Evolutionary conservation across 2,797 vertebrate species (phyloP).

Genomic region (Sebastes kiyomatsui): DNA sequence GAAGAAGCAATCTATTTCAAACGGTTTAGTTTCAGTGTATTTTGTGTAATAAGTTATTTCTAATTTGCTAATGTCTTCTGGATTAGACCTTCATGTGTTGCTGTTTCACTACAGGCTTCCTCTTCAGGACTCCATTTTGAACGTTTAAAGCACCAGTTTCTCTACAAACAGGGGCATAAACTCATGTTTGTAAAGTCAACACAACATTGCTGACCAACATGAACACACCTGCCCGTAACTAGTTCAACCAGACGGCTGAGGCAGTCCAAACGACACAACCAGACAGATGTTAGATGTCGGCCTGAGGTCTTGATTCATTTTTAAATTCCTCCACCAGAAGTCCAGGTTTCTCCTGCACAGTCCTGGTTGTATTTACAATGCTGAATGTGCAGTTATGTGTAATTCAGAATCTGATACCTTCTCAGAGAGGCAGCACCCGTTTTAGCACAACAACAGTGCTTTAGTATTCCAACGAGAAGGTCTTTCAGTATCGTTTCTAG

Average conservation of each 20-base stretch:
- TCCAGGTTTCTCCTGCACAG: background rate
- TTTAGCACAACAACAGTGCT: constrained; percentile 22
- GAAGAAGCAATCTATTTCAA: background rate
- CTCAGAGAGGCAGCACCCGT: constrained; percentile 7
- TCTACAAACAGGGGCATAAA: background rate
- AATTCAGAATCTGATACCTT: background rate
- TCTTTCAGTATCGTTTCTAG: constrained; percentile 27
- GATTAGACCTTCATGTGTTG: background rate
- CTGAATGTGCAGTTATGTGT: background rate
- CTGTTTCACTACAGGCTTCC: background rate
- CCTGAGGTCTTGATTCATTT: background rate
- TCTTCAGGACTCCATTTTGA: constrained; percentile 11
- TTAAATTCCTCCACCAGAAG: background rate
- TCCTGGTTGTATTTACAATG: background rate
- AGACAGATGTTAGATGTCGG: constrained; percentile 8
- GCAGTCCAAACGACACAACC: constrained; percentile 47
- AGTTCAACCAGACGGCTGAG: constrained; percentile 51
- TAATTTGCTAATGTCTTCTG: background rate
- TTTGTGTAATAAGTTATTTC: background rate
- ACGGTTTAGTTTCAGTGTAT: background rate
- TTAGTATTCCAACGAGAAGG: background rate
- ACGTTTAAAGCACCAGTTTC: background rate
- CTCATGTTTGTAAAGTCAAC: background rate
- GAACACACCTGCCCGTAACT: constrained; percentile 36
- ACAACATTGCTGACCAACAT: background rate